Evolutionary conservation across 2,113 vertebrate genomes (phyloP).

Genomic region (Notothenia rossii): DNA sequence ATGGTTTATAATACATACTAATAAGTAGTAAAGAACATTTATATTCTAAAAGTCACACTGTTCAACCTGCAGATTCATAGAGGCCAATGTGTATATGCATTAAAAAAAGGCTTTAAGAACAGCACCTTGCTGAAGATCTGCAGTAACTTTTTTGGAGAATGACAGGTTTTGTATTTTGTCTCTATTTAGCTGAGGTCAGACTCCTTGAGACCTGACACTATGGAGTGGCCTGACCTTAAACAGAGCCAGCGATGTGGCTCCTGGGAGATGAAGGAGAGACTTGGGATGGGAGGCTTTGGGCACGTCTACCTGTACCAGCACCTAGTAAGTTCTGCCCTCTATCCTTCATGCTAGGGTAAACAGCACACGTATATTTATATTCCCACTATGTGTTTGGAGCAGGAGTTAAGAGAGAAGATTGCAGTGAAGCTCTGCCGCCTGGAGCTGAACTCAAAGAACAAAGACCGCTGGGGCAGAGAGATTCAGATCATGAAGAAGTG

Average conservation of each 20-base stretch:
- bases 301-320: conserved; percentile 95
- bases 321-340: conserved; percentile 82
- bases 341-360: not conserved
- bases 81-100: not conserved
- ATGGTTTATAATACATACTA: not conserved
- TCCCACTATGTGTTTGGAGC: conserved; percentile 36
- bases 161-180: not conserved
- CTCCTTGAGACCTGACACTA: conserved; percentile 48
- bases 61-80: not conserved
- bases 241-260: conserved; percentile 86
- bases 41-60: not conserved
- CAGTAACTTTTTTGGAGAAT: not conserved
- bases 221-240: conserved; percentile 87
- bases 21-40: not conserved
- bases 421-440: conserved; percentile 96
- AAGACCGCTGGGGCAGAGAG: conserved; percentile 95
- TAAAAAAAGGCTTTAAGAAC: not conserved
- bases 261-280: conserved; percentile 93
- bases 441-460: conserved; percentile 92
- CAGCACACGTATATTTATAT: conserved; percentile 3
- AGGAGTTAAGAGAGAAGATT: conserved; percentile 86
- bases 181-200: not conserved
- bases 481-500: conserved; percentile 99
- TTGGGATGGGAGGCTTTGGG: conserved; percentile 95
- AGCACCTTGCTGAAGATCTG: not conserved